These are phyloP conservation scores for Cryptotermes secundus DNA, from an alignment of 1,140 invertebrate species.

Conservation along the genomic window DNA sequence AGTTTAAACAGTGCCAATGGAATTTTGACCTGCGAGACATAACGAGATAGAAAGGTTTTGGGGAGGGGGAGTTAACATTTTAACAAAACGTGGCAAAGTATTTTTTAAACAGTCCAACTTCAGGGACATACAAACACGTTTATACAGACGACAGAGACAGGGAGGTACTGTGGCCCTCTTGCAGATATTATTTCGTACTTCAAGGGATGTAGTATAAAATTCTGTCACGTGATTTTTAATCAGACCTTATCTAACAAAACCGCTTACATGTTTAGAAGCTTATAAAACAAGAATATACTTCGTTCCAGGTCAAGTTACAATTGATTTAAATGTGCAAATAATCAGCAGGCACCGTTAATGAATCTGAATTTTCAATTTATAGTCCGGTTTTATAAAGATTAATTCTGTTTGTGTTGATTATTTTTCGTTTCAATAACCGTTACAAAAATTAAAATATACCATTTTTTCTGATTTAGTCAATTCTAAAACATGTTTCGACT, in stretches of 20 bases:
- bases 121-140: neutral
- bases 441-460: too few species aligned
- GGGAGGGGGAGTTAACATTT: neutral
- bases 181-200: neutral
- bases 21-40: constrained; percentile 1
- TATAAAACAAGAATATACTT: neutral
- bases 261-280: neutral
- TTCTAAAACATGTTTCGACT: too few species aligned
- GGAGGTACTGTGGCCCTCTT: neutral
- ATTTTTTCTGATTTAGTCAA: too few species aligned
- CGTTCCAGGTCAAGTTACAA: neutral
- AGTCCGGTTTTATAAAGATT: too few species aligned
- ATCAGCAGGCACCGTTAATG: neutral
- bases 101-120: neutral
- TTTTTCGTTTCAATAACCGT: too few species aligned
- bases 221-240: neutral
- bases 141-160: neutral
- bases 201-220: neutral
- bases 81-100: neutral
- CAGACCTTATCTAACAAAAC: neutral
- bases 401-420: too few species aligned
- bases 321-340: neutral
- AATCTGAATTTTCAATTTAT: neutral
- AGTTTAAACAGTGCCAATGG: neutral
- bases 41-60: neutral